Evolutionary conservation across 2,888 invertebrate species (phyloP).

Genomic region (Limnephilus auricula): DNA sequence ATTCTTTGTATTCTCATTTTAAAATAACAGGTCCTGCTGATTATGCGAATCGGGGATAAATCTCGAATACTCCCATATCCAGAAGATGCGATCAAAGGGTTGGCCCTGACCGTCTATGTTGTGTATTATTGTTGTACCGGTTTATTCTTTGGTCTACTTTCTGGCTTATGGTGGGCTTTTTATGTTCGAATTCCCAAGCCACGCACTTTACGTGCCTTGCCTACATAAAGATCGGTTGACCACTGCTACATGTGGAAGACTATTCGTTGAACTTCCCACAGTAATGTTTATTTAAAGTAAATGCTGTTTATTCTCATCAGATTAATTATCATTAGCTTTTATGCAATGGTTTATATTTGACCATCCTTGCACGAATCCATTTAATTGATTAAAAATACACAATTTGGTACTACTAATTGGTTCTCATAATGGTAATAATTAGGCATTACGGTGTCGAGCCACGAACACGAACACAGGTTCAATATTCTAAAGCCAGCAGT

Average conservation of each 20-base stretch:
- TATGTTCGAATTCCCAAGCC: not conserved
- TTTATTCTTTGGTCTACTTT: not conserved
- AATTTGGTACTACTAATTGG: not conserved
- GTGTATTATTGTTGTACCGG: constrained; percentile 7
- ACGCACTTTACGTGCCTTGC: not conserved
- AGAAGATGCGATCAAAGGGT: constrained; percentile 27
- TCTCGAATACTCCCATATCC: not conserved
- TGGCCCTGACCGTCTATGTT: constrained; percentile 50
- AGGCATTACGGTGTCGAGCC: no score
- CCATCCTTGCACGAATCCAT: not conserved
- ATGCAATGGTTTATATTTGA: not conserved
- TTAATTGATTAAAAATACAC: not conserved
- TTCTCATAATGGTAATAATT: no score
- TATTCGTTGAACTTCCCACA: not conserved
- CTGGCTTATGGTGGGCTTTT: not conserved
- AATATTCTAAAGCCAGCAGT: not conserved
- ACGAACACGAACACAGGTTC: no score
- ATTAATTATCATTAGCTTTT: not conserved
- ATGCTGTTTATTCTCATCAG: not conserved
- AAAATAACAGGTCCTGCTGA: constrained; percentile 13
- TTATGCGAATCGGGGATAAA: constrained; percentile 22
- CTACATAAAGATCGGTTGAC: not conserved
- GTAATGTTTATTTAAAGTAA: not conserved
- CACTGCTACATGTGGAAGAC: not conserved
- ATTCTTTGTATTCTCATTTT: constrained; percentile 4